Conservation (phyloP, 2,797 vertebrate genomes). For the Oreonectes daqikongensis region DNA sequence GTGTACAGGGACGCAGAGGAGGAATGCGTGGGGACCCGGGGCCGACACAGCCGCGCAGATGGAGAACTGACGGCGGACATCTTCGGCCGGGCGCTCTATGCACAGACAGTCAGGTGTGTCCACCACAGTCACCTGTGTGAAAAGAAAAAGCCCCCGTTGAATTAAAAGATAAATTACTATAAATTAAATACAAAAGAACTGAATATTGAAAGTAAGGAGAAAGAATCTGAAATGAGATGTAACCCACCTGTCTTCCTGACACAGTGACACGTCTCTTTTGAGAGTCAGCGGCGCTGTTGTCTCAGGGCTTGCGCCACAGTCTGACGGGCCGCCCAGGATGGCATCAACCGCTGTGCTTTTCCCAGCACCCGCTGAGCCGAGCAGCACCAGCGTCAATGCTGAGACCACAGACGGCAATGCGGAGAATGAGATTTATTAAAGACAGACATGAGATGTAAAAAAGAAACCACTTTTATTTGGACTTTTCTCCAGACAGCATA, state of each 20-base stretch:
- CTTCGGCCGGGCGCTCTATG: slow-evolving; percentile 61
- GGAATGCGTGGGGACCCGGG: slow-evolving; percentile 75
- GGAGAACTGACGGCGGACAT: slow-evolving; percentile 67
- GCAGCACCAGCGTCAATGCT: slow-evolving; percentile 72
- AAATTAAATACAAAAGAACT: background rate
- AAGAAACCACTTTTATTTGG: background rate
- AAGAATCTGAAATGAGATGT: background rate
- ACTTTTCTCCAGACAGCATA: background rate
- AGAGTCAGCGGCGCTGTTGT: slow-evolving; percentile 45
- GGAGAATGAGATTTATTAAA: slow-evolving; percentile 6
- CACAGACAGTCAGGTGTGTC: slow-evolving; percentile 74
- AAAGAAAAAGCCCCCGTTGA: background rate
- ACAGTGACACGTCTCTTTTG: slow-evolving; percentile 65
- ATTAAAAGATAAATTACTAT: background rate
- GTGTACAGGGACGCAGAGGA: slow-evolving; percentile 74
- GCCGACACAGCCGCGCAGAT: slow-evolving; percentile 67
- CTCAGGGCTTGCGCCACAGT: slow-evolving; percentile 13
- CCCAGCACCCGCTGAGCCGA: slow-evolving; percentile 69
- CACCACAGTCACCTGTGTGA: slow-evolving; percentile 70
- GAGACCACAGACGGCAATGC: slow-evolving; percentile 23
- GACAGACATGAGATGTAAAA: background rate
- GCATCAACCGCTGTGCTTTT: slow-evolving; percentile 60
- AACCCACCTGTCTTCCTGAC: slow-evolving; percentile 70
- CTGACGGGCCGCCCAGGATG: slow-evolving; percentile 64
- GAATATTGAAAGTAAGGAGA: no score